phyloP scores from a whole-genome alignment of 2,797 vertebrate species.

The Melanogrammus aeglefinus region DNA sequence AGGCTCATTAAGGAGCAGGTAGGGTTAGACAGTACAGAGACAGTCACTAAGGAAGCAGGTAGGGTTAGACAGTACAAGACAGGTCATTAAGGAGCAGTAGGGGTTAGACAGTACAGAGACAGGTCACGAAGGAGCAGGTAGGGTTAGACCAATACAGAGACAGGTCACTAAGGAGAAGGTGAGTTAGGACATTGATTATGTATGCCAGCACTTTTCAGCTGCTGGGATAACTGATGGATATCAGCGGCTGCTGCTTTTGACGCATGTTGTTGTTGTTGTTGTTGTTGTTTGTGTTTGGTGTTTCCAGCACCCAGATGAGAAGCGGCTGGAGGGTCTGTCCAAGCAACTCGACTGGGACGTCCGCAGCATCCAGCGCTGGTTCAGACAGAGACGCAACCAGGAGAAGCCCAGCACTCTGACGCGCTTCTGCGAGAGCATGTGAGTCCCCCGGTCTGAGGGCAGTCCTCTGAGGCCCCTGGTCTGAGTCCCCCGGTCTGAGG shows the following conservation, averaged over 20 bases:
- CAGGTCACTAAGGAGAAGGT: neutral
- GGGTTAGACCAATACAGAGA: neutral
- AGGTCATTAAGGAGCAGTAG: neutral
- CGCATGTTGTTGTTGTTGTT: neutral
- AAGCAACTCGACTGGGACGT: constrained; percentile 99
- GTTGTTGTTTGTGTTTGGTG: neutral
- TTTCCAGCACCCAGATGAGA: constrained; percentile 92
- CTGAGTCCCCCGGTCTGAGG: too few relatives aligned
- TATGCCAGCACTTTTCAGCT: neutral
- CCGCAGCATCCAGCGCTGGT: constrained; percentile 96
- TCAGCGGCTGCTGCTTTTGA: neutral
- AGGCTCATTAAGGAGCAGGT: neutral
- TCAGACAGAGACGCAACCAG: constrained; percentile 95
- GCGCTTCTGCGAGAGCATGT: constrained; percentile 99
- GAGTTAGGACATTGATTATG: neutral
- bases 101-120: constrained; percentile 4
- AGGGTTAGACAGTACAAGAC: constrained; percentile 2
- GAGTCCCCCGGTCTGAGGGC: constrained; percentile 57
- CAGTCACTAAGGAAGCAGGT: neutral
- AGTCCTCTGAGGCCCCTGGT: too few relatives aligned
- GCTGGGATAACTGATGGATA: neutral
- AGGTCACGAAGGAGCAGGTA: neutral
- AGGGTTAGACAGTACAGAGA: neutral
- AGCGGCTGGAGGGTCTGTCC: constrained; percentile 93
- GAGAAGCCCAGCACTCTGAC: constrained; percentile 95